Percentiles rank a stretch among this genome's conserved stretches.
These are phyloP conservation scores for Tetragonisca angustula DNA, from an alignment of 2,888 invertebrate species.

Conservation along the genomic window DNA sequence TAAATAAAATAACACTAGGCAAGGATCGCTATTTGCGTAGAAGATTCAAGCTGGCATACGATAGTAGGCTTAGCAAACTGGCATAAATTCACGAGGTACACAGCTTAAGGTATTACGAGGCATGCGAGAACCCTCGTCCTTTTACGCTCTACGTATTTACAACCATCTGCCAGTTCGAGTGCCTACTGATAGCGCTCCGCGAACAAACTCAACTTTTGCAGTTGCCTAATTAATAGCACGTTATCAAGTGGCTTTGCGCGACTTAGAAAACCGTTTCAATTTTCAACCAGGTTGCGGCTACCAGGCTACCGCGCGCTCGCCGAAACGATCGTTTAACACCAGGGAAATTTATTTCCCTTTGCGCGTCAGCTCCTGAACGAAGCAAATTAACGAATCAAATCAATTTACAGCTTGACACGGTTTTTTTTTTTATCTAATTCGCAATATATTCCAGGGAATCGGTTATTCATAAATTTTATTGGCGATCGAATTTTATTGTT, in stretches of 20 bases:
- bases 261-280: constrained; percentile 22
- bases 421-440: not conserved
- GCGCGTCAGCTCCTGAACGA: not conserved
- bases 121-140: constrained; percentile 56
- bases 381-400: not conserved
- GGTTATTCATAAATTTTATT: not conserved
- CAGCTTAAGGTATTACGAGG: constrained; percentile 67
- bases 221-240: constrained; percentile 36
- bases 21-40: constrained; percentile 70
- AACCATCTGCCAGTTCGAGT: constrained; percentile 31
- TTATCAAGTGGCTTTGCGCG: constrained; percentile 37
- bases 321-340: not conserved
- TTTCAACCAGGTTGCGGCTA: constrained; percentile 8
- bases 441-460: not conserved
- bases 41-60: constrained; percentile 75
- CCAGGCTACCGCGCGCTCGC: not conserved
- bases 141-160: constrained; percentile 44
- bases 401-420: not conserved
- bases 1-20: constrained; percentile 40
- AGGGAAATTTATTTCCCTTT: constrained; percentile 1
- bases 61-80: constrained; percentile 77
- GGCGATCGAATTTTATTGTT: not conserved
- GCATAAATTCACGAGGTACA: constrained; percentile 75
- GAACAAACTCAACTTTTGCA: constrained; percentile 19
- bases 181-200: constrained; percentile 15